Conservation (phyloP, 2,888 invertebrate genomes). For the Bombyx huttoni region DNA sequence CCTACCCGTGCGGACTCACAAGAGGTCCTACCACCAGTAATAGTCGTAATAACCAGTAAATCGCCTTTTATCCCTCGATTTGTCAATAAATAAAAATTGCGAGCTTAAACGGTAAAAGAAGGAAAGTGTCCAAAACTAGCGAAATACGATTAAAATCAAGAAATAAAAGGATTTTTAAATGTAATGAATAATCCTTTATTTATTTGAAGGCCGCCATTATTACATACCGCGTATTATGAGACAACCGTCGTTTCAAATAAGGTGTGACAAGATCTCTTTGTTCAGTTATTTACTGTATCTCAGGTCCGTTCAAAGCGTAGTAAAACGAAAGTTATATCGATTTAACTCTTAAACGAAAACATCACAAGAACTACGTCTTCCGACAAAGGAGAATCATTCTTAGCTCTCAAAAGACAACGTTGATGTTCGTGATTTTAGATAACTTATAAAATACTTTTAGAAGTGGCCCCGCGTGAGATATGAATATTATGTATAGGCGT, state of each 20-base stretch:
- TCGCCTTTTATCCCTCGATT: no score
- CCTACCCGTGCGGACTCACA: no score
- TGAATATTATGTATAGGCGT: slow-evolving; percentile 53
- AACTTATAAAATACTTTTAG: slow-evolving; percentile 23
- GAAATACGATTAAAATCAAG: no score
- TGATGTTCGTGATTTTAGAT: slow-evolving; percentile 8
- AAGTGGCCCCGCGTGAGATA: slow-evolving; percentile 20
- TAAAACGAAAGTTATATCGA: slow-evolving; percentile 65
- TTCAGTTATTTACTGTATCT: slow-evolving; percentile 55
- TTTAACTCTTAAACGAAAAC: slow-evolving; percentile 10
- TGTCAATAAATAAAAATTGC: no score
- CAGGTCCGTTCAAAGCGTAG: slow-evolving; percentile 54
- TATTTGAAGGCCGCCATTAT: no score
- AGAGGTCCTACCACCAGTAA: no score
- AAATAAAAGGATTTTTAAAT: no score
- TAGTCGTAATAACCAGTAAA: no score
- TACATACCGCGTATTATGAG: slow-evolving; percentile 24
- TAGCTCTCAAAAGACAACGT: slow-evolving; percentile 7
- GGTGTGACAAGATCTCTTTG: slow-evolving; percentile 59
- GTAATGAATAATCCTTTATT: no score
- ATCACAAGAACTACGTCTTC: slow-evolving; percentile 10
- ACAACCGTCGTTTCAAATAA: slow-evolving; percentile 57
- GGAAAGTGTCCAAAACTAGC: no score
- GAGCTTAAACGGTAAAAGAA: no score
- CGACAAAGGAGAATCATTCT: slow-evolving; percentile 13